Percentiles rank a stretch among this genome's conserved stretches.
phyloP scores from a whole-genome alignment of 2,797 vertebrate genomes.

The Crax fasciolata region DNA sequence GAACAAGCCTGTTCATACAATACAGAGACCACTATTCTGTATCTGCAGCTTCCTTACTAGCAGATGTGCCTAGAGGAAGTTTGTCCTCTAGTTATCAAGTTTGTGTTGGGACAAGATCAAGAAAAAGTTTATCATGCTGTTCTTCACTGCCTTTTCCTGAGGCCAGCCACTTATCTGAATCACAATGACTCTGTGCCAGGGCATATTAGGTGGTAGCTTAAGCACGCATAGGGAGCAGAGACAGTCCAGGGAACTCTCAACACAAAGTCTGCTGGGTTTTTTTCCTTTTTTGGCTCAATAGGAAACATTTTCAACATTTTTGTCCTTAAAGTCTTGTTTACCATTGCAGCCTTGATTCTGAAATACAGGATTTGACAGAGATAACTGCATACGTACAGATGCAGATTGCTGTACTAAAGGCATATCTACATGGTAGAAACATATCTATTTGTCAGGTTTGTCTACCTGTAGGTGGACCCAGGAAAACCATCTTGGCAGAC shows the following conservation, averaged over 20 bases:
- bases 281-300: background rate
- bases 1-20: background rate
- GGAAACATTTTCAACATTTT: background rate
- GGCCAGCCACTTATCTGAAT: background rate
- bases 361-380: background rate
- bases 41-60: background rate
- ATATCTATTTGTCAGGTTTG: background rate
- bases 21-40: background rate
- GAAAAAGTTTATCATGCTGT: background rate
- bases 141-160: background rate
- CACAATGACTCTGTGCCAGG: background rate
- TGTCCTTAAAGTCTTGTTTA: background rate
- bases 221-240: background rate
- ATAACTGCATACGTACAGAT: rapidly evolving
- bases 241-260: background rate
- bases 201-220: background rate
- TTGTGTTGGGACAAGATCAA: slow-evolving; percentile 20
- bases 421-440: background rate
- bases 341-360: background rate
- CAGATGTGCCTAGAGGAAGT: background rate
- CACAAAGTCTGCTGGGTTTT: background rate
- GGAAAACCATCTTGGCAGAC: background rate
- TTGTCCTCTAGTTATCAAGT: slow-evolving; percentile 1
- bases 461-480: background rate
- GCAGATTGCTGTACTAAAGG: background rate